Conservation (phyloP, 2,797 vertebrate genomes). For the Ispidina picta region DNA sequence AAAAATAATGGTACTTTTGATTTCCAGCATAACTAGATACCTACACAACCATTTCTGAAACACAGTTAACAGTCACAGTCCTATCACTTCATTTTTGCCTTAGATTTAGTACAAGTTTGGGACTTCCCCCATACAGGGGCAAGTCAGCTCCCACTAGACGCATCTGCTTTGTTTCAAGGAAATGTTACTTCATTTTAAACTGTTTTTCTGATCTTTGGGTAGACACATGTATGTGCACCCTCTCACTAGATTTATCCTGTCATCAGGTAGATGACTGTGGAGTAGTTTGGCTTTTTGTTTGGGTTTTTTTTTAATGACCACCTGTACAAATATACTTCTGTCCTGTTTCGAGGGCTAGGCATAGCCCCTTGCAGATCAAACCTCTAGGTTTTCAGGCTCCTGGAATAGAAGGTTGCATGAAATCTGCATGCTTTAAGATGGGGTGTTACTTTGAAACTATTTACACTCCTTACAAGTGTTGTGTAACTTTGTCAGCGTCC, state of each 20-base stretch:
- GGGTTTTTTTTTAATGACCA: not conserved
- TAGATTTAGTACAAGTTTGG: not conserved
- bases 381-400: not conserved
- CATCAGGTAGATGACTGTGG: not conserved
- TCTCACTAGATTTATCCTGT: not conserved
- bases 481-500: not conserved
- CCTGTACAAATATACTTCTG: not conserved
- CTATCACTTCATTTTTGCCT: not conserved
- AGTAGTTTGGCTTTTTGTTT: too few species aligned
- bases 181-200: not conserved
- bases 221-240: fast-evolving
- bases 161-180: not conserved
- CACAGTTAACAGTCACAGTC: not conserved
- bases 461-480: not conserved
- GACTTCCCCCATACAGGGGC: not conserved
- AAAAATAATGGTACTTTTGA: not conserved
- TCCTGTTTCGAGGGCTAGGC: not conserved
- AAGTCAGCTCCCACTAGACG: not conserved
- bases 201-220: not conserved
- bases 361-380: not conserved
- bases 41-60: not conserved
- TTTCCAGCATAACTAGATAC: not conserved
- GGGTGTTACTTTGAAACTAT: not conserved
- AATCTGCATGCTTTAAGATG: not conserved
- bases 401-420: not conserved